Conservation (phyloP, 2,888 invertebrate genomes). For the Hermaeophaga mercurialis region DNA sequence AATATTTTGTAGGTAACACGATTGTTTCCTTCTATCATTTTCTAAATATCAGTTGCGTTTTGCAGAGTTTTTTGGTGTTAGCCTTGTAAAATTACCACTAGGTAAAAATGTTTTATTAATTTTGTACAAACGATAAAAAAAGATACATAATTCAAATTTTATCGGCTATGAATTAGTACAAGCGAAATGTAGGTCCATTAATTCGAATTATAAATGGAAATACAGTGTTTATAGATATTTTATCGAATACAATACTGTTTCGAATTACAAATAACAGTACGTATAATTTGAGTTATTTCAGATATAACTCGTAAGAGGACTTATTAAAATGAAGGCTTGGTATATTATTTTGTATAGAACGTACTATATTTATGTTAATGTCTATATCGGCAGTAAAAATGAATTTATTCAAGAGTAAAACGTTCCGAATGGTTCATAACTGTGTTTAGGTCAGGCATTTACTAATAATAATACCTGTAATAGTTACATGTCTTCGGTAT, state of each 20-base stretch:
- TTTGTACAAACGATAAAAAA: too few species aligned
- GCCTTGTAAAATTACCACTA: too few species aligned
- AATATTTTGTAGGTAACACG: too few species aligned
- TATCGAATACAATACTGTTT: constrained; percentile 15
- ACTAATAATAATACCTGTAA: constrained; percentile 28
- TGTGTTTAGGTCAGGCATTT: constrained; percentile 27
- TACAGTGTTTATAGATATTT: constrained; percentile 6
- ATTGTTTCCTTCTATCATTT: too few species aligned
- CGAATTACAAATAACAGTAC: constrained; percentile 19
- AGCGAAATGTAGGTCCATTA: too few species aligned
- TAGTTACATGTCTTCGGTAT: constrained; percentile 13
- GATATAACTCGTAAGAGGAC: constrained; percentile 13
- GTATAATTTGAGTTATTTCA: constrained; percentile 13
- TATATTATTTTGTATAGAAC: constrained; percentile 2
- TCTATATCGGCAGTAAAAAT: constrained; percentile 29
- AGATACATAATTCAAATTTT: too few species aligned
- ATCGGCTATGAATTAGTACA: too few species aligned
- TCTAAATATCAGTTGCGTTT: too few species aligned
- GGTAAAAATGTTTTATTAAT: too few species aligned
- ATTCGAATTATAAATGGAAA: not conserved
- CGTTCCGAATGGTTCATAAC: constrained; percentile 28
- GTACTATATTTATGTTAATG: constrained; percentile 29
- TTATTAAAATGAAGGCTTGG: constrained; percentile 17
- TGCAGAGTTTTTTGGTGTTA: too few species aligned
- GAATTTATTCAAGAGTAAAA: constrained; percentile 27